Conservation (phyloP, 2,888 invertebrate species). For the Mythimna albipuncta region DNA sequence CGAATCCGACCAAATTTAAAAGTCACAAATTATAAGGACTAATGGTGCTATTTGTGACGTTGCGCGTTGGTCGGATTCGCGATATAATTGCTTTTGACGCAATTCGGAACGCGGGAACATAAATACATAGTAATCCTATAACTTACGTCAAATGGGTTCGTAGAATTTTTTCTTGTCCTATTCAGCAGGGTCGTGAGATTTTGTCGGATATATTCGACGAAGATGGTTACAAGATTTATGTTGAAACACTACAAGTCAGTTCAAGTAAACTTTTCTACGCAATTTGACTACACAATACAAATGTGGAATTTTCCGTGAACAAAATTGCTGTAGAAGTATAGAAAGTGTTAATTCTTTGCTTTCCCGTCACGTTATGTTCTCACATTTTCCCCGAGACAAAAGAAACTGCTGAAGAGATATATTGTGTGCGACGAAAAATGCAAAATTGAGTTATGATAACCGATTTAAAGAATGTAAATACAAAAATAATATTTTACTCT, state of each 20-base stretch:
- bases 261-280: conserved; percentile 34
- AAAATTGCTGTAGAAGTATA: conserved; percentile 54
- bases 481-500: conserved; percentile 20
- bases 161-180: too few species aligned
- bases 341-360: conserved; percentile 71
- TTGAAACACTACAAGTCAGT: conserved; percentile 43
- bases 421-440: conserved; percentile 40
- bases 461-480: conserved; percentile 26
- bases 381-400: conserved; percentile 73
- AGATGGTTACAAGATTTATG: conserved; percentile 2
- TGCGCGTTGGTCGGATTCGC: too few species aligned
- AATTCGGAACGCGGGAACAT: too few species aligned
- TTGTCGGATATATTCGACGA: too few species aligned
- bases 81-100: too few species aligned
- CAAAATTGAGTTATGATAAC: conserved; percentile 14
- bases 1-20: too few species aligned
- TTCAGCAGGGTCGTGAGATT: too few species aligned
- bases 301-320: conserved; percentile 56
- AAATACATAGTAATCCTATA: too few species aligned
- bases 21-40: too few species aligned
- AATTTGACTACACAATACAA: conserved; percentile 19
- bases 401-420: conserved; percentile 45
- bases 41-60: too few species aligned
- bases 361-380: conserved; percentile 70
- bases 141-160: too few species aligned